Evolutionary conservation across 2,888 invertebrate genomes (phyloP).

Genomic region (Yponomeuta sedellus): DNA sequence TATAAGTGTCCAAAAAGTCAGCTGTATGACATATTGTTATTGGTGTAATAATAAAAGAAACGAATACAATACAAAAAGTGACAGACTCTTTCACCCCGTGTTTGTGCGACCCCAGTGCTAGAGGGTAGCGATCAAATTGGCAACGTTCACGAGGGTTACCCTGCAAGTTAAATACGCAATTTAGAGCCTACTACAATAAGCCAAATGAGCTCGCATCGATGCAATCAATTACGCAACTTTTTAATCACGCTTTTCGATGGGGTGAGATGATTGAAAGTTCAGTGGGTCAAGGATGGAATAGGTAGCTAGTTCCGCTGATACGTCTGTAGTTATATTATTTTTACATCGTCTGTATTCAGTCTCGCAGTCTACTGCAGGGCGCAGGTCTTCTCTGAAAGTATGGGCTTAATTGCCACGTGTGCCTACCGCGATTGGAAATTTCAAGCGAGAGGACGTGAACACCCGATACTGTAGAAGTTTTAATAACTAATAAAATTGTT

Average conservation of each 20-base stretch:
- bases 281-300: slow-evolving; percentile 42
- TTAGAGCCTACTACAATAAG: slow-evolving; percentile 67
- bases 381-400: too few relatives aligned
- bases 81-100: slow-evolving; percentile 23
- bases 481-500: too few relatives aligned
- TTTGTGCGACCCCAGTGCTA: slow-evolving; percentile 24
- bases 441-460: too few relatives aligned
- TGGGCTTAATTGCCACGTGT: neutral
- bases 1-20: neutral
- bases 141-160: slow-evolving; percentile 64
- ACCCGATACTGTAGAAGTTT: too few relatives aligned
- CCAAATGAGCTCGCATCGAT: slow-evolving; percentile 66
- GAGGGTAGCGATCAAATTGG: slow-evolving; percentile 61
- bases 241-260: slow-evolving; percentile 28
- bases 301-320: neutral
- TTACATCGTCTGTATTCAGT: neutral
- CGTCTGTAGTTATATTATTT: neutral
- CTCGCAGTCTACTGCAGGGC: too few relatives aligned
- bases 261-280: slow-evolving; percentile 38
- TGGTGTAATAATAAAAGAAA: slow-evolving; percentile 33
- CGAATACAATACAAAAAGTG: slow-evolving; percentile 52
- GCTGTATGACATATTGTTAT: slow-evolving; percentile 29
- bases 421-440: neutral
- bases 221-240: slow-evolving; percentile 70
- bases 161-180: slow-evolving; percentile 72